Base-by-base conservation (phyloP, 1,140 invertebrate species). In the Philaenus spumarius region DNA sequence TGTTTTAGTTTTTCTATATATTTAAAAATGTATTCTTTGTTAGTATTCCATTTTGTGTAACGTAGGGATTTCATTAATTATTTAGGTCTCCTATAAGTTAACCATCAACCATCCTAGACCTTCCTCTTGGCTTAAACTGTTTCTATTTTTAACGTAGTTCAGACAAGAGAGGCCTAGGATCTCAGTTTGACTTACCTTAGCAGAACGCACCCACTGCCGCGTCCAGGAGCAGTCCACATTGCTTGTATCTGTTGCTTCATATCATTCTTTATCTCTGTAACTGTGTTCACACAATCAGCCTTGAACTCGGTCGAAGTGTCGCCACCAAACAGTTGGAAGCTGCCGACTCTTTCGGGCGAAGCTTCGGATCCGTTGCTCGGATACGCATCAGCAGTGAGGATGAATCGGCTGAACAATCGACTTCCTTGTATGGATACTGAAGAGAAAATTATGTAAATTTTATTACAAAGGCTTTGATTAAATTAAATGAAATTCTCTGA, bases 191-290 rank as follows among this genome's bases (percentile, higher is more conserved):
- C 71, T 75, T 68, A 86, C 84, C 81, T 86, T 73, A 93, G 79
- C 55, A 84, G 77, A 17, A 96, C 84, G 69, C 93, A 97, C 55
- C 91, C 92, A 1, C 89, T 88, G 4, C 89, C 89, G 0, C 82
- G 70, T 9, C 81, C 81, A 1, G 92, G 92, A 1, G 93, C 90
- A 45, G 83, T 86, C 93, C 93, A 96, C 80, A 93, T 85, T 45
- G 93, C 88, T 68, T 90, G 86, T 2, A 95, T 83, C 72, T 95
- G 89, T 0, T 86, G 86, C 72, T 95, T 95, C 1, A 85, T 84
- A 66, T 85, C 80, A 53, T 72, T 35, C 70, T 66, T 50, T 12
- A 39, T 79, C 68, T 95, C 88, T 0, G 85, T 84, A 0, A 95
- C 81, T 0, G 90, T 90, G 71, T 95, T 93, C 1, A 89, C 78